Evolutionary conservation across 2,797 vertebrate species (phyloP).

Genomic region (Melanotaenia boesemani): DNA sequence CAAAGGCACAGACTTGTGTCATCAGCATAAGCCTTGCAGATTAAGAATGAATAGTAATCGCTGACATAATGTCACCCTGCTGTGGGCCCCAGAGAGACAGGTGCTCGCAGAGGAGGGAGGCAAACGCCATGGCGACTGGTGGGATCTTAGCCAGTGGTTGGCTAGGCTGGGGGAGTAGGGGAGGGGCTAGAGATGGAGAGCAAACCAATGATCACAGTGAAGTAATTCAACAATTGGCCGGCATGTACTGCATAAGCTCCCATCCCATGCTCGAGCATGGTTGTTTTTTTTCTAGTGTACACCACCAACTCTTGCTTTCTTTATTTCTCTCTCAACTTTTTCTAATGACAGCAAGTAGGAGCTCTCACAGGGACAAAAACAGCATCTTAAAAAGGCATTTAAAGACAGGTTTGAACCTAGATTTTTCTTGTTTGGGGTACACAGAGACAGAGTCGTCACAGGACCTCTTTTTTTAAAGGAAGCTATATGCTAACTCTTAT

Average conservation of each 20-base stretch:
- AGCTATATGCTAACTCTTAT: no score
- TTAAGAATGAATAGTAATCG: constrained; percentile 38
- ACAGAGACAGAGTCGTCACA: neutral
- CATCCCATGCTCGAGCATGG: neutral
- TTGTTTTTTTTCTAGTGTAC: neutral
- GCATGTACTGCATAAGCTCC: constrained; percentile 45
- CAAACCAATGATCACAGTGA: constrained; percentile 39
- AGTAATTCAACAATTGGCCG: constrained; percentile 40
- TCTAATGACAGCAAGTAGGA: constrained; percentile 1
- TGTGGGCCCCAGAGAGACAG: constrained; percentile 28
- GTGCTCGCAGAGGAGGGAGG: constrained; percentile 50
- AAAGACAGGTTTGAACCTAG: neutral
- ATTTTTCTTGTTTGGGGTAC: neutral
- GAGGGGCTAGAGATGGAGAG: constrained; percentile 35
- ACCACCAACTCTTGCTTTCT: constrained; percentile 24
- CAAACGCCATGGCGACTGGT: constrained; percentile 65
- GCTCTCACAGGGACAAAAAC: neutral
- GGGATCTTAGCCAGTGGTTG: constrained; percentile 53
- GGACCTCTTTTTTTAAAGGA: neutral
- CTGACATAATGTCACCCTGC: constrained; percentile 30
- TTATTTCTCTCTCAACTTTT: constrained; percentile 10
- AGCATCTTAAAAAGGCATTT: neutral
- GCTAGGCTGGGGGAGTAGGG: constrained; percentile 31
- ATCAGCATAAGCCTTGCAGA: constrained; percentile 1
- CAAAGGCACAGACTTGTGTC: constrained; percentile 1